phyloP scores from a whole-genome alignment of 1,140 invertebrate genomes.

The Telenomus remus region DNA sequence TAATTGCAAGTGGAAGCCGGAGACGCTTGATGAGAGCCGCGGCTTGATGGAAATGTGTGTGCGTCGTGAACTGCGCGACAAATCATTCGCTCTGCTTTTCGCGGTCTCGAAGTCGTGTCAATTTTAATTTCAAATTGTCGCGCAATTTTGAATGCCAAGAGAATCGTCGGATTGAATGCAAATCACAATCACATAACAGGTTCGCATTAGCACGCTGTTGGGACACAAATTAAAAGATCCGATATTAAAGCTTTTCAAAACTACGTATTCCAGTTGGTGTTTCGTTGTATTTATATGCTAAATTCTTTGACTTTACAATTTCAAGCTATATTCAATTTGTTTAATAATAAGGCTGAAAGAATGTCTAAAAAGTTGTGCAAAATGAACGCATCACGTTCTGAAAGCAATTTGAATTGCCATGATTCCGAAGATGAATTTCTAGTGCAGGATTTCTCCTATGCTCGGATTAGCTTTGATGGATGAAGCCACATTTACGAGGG shows the following conservation, averaged over 20 bases:
- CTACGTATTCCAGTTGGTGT: too few species aligned
- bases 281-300: not conserved
- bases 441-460: conserved; percentile 21
- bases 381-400: conserved; percentile 39
- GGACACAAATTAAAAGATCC: not conserved
- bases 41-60: conserved; percentile 34
- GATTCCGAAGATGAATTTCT: conserved; percentile 49
- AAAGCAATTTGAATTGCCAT: conserved; percentile 50
- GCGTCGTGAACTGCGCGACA: conserved; percentile 13
- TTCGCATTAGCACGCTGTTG: conserved; percentile 10
- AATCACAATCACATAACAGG: conserved; percentile 22
- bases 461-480: conserved; percentile 58
- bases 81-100: conserved; percentile 28
- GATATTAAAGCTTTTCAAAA: not conserved
- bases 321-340: too few species aligned
- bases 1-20: conserved; percentile 58
- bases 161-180: conserved; percentile 12
- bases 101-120: conserved; percentile 21
- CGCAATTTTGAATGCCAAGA: conserved; percentile 17
- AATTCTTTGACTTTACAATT: too few species aligned
- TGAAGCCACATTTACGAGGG: conserved; percentile 47
- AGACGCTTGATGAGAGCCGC: conserved; percentile 53
- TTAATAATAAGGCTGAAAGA: too few species aligned
- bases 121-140: conserved; percentile 49
- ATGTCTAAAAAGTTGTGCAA: too few species aligned